A percentile compares a stretch with the other conserved stretches of the same genome.
Conservation (phyloP, 2,797 vertebrate genomes). For the Sebastes minor region DNA sequence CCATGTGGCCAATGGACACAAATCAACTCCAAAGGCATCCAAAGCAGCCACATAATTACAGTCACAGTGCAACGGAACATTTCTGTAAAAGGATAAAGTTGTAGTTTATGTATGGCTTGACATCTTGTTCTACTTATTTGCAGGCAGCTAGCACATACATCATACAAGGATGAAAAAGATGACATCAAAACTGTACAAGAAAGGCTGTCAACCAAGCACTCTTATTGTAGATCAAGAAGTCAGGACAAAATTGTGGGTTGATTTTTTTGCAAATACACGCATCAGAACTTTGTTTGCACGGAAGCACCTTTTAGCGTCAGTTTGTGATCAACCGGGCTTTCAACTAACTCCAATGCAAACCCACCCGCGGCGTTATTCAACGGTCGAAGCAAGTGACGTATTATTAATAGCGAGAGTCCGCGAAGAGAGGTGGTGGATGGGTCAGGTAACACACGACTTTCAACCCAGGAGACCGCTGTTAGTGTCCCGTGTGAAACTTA, state of each 20-base stretch:
- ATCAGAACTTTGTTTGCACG: background rate
- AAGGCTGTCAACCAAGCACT: background rate
- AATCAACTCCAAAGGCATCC: background rate
- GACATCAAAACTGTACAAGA: background rate
- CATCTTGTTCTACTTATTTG: background rate
- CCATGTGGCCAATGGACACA: background rate
- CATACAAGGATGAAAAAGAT: background rate
- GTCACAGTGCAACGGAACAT: background rate
- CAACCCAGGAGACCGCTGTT: no score
- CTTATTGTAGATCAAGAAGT: background rate
- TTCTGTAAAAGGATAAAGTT: constrained; percentile 2
- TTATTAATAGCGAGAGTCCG: no score
- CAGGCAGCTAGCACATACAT: background rate
- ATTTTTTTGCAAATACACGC: background rate
- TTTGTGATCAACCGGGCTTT: no score
- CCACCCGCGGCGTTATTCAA: no score
- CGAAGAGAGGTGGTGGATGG: no score
- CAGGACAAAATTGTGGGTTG: background rate
- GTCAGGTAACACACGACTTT: no score
- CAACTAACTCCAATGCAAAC: no score
- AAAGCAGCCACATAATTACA: background rate
- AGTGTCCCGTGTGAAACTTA: no score
- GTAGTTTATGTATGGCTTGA: background rate
- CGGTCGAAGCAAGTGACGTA: no score
- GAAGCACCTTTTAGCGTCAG: no score